Evolutionary conservation across 2,797 vertebrate genomes (phyloP), one percentile per base, ranked within the genome.

Genomic region (Eremophila alpestris): DNA sequence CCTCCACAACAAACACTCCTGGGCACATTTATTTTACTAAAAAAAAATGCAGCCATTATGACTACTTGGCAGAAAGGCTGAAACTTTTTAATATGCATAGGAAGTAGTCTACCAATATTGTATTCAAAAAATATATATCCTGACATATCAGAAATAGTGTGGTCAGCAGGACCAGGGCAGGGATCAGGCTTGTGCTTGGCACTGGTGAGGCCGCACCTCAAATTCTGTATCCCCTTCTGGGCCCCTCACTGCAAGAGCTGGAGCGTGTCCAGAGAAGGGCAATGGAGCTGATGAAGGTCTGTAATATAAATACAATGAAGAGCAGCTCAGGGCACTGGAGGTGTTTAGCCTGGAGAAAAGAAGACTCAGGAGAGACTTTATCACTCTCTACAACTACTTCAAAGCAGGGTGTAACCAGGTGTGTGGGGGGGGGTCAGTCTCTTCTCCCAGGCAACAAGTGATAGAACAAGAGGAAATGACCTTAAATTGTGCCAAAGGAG

Each of bases 201-300:
- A 46, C 13, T 21, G 38, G 16, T 58, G 16, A 59, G n/a, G 11
- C 9, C 0, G 0, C 45, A 59, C 14, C 30, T 80, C 45, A 65
- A 45, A 52, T 24, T 51, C 40, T 80, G 11, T 9, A 32, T 34
- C n/a, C 52, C 30, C 4, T 46, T 67, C 68, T 59, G 40, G 14
- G 40, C 22, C 3, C 15, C 19, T 43, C 38, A 40, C 9, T 21
- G 9, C 45, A 59, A 2, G 14, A 80, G 24, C 24, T 80, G 60
- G 40, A 29, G 16, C 2, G 3, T 13, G 24, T 52, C 40, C 76
- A 46, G 40, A 46, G n/a, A 65, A 65, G 13, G 24, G 20, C n/a
- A 87, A 11, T 4, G 5, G 20, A 24, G n/a, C 5, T 46, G 16
- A 20, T n/a, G 24, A 73, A 59, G 16, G 20, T 45, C 45, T 38